Evolutionary conservation across 2,113 vertebrate species (phyloP).

Genomic region (Nycticryphes semicollaris): DNA sequence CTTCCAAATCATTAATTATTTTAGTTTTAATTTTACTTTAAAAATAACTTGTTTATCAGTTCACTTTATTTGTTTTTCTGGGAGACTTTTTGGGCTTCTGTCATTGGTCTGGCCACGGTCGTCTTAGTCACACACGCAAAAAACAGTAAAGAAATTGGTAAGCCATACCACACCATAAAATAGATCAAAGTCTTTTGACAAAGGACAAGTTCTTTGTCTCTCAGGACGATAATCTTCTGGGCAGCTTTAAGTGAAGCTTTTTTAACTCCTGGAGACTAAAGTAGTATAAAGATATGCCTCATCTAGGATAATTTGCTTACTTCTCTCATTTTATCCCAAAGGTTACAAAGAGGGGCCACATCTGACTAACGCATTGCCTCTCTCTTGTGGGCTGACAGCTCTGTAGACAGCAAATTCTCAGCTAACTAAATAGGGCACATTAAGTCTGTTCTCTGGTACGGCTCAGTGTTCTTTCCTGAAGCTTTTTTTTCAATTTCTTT

Average conservation of each 20-base stretch:
- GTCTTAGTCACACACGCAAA: neutral
- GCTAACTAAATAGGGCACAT: neutral
- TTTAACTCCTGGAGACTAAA: neutral
- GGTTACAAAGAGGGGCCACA: neutral
- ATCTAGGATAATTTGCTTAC: neutral
- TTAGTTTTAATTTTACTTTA: neutral
- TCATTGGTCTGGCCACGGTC: neutral
- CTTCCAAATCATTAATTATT: neutral
- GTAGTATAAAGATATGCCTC: neutral
- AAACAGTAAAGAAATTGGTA: neutral
- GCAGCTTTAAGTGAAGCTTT: neutral
- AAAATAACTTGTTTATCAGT: neutral
- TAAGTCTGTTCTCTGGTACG: neutral
- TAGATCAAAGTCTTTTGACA: neutral
- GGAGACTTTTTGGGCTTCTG: neutral
- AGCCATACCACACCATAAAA: neutral
- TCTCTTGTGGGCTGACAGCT: neutral
- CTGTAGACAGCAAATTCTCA: neutral
- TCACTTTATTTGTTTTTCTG: neutral
- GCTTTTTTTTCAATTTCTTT: neutral
- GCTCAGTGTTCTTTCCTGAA: neutral
- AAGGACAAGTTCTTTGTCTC: neutral
- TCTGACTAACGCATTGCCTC: neutral
- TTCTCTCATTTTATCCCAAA: neutral
- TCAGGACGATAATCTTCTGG: neutral